Base-by-base conservation (phyloP, 2,113 vertebrate species). In the Seriola quinqueradiata region DNA sequence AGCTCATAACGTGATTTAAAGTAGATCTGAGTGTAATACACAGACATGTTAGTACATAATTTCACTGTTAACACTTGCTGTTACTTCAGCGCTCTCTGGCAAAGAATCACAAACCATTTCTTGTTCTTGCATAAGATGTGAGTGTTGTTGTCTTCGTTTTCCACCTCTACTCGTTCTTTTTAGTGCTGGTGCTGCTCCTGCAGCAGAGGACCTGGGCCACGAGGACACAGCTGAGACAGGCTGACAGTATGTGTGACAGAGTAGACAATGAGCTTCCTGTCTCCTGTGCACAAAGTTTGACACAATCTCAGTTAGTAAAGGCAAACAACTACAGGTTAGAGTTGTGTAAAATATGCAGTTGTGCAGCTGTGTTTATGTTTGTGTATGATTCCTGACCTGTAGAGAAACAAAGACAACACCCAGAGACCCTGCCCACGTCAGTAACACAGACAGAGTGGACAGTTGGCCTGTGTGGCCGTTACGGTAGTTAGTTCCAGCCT, bases 391-490 rank as follows among this genome's bases (percentile, higher is more conserved):
- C 13, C 57, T 61, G 44, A 97, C 97, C 96, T 96, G 96, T 17
- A 96, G 54, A 36, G 95, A 96, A 21, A 94, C 91, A 64, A 96
- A 95, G 61, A 92, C 83, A 0, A 93, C 85, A 3, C 95, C 92
- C 63, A 97, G 66, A 23, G 96, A 96, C 0, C 96, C 96, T 0
- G 88, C 88, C 23, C 95, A 95, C 0, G 94, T 88, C 60, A 97
- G 85, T 6, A 95, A 83, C 68, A 95, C 88, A 0, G 96, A 96
- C 77, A 95, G 21, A 1, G 92, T 90, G 2, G 97, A 97, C 0
- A 97, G 94, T 54, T 97, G 96, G 2, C 97, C 97, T 0, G 96
- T 97, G 94, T 95, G 92, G 0, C 96, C 93, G 0, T 92, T 96
- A 13, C 0, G 70, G 78, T 95, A 93, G 93, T 96, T 97, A 5